Evolutionary conservation across 2,888 invertebrate genomes (phyloP), one percentile per base, ranked within the genome.

Genomic region (Erebia ligea): DNA sequence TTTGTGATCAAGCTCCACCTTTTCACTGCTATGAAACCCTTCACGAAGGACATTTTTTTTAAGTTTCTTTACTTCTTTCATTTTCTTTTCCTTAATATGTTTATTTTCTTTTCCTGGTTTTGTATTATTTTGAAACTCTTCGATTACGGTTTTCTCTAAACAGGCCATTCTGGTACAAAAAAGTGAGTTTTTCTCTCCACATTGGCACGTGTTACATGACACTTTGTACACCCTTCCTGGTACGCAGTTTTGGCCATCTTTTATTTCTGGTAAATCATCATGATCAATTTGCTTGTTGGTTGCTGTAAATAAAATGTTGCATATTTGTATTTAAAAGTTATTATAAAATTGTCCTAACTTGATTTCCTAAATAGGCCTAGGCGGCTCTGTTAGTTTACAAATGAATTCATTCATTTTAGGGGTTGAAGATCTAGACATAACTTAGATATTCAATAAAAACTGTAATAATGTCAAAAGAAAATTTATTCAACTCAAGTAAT

Each of bases 131-230:
- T 34, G 34, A 0, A 34, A 34, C 34, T 54, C 17, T 4, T 61
- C 34, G 11, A 64, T 13, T 19, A 67, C 50, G 3, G 50, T 69
- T 0, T 75, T 25, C 3, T 73, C 57, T 0, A 83, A 21, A 56
- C 94, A 94, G 0, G 81, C 83, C 76, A 85, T 86, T 75, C 89
- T 87, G 0, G 91, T 89, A 76, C 94, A 94, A 11, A 88, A 42
- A 0, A 91, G 76, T 0, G 72, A 62, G 2, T 82, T 79, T 1
- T 79, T 70, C 0, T 62, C 52, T 0, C 78, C 81, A 64, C 92
- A 93, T 1, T 78, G 77, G 34, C 92, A 93, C 0, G 81, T 84
- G 64, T 93, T 92, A 73, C 92, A 93, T 0, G 82, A 82, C 74
- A 84, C 77, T 69, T 74, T 83, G 72, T 92, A 92, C 3, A 75